phyloP scores from a whole-genome alignment of 2,797 vertebrate species.

The Alfaro cultratus region DNA sequence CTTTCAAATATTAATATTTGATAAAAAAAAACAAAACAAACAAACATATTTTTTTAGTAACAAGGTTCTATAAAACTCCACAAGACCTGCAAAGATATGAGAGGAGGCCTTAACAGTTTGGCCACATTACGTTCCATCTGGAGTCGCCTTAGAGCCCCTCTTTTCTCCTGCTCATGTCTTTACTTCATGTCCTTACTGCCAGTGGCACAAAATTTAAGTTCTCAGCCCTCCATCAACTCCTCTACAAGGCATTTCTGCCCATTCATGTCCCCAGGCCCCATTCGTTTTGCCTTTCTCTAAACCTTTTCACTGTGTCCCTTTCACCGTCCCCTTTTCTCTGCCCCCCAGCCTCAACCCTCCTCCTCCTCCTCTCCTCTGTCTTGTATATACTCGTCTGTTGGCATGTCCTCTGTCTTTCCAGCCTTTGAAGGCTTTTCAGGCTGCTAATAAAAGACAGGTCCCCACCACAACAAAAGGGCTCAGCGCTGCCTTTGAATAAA shows the following conservation, averaged over 20 bases:
- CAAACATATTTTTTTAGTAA: slow-evolving; percentile 40
- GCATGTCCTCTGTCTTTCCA: slow-evolving; percentile 85
- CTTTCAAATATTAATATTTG: slow-evolving; percentile 50
- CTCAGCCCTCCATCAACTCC: slow-evolving; percentile 61
- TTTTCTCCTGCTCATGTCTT: slow-evolving; percentile 50
- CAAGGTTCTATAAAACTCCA: slow-evolving; percentile 59
- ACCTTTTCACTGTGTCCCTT: slow-evolving; percentile 66
- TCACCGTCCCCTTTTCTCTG: slow-evolving; percentile 46
- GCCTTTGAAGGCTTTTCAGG: slow-evolving; percentile 89
- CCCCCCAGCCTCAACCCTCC: slow-evolving; percentile 15
- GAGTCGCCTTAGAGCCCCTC: slow-evolving; percentile 52
- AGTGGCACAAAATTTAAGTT: slow-evolving; percentile 65
- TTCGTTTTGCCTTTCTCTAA: slow-evolving; percentile 49
- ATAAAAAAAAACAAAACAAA: slow-evolving; percentile 35
- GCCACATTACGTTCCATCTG: slow-evolving; percentile 71
- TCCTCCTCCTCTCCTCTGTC: slow-evolving; percentile 56
- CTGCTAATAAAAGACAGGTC: slow-evolving; percentile 89
- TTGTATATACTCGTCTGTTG: slow-evolving; percentile 84
- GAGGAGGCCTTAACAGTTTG: slow-evolving; percentile 69
- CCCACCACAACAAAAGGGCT: slow-evolving; percentile 87
- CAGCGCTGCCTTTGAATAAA: slow-evolving; percentile 83
- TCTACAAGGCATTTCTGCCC: slow-evolving; percentile 55
- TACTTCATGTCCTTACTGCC: slow-evolving; percentile 61
- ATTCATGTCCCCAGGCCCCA: slow-evolving; percentile 62
- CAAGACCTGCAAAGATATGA: slow-evolving; percentile 73